Evolutionary conservation across 2,888 invertebrate genomes (phyloP).

Genomic region (Cerastoderma edule): DNA sequence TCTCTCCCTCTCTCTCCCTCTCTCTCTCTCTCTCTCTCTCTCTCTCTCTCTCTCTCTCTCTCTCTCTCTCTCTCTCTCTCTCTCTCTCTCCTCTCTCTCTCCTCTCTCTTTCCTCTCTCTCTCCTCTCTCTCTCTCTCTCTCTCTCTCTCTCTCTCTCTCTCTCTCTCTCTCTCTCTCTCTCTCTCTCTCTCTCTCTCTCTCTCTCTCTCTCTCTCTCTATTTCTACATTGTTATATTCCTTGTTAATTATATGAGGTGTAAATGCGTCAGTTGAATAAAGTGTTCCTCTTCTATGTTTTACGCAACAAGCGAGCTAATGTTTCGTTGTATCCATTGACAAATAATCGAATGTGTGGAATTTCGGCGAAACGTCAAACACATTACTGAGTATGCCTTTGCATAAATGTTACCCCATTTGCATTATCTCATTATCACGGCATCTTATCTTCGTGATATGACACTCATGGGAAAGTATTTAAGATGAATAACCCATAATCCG

Average conservation of each 20-base stretch:
- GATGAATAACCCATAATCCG: no score
- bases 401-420: background rate
- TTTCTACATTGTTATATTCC: no score
- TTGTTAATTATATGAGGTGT: no score
- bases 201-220: background rate
- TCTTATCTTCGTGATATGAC: no score
- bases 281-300: background rate
- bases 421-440: no score
- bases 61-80: background rate
- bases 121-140: background rate
- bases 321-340: background rate
- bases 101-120: background rate
- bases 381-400: background rate
- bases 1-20: background rate
- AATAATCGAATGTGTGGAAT: background rate
- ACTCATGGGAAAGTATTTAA: no score
- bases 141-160: background rate
- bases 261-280: background rate
- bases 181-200: background rate
- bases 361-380: background rate
- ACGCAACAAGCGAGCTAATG: background rate
- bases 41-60: background rate
- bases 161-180: background rate
- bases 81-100: background rate
- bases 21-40: conserved; percentile 3